Base-by-base conservation (phyloP, 2,888 invertebrate species). In the Eristalis tenax region DNA sequence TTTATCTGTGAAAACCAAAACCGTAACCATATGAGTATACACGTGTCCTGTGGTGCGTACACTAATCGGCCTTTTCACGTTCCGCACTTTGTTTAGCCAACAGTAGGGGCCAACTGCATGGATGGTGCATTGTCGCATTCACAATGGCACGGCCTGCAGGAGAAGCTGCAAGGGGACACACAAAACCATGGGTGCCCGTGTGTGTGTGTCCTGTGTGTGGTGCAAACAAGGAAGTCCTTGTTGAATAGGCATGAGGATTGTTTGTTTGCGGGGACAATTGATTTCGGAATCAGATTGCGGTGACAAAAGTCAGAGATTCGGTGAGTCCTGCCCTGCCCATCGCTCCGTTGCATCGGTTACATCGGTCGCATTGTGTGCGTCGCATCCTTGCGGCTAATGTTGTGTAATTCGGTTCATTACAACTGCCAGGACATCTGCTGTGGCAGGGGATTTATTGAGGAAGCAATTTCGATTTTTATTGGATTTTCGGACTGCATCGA, bases 401-500 rank as follows among this genome's bases (percentile, higher is more conserved):
- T 83, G 83, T 87, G 83, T 87, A 87, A 87, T 87, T 87, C 79
- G 79, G 71, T 87, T 87, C 83, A 87, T 87, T 87, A 87, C 87
- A 82, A 80, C 79, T 79, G 83, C 70, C 50, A 64, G 23, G 80
- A 87, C 87, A 87, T 76, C 87, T 87, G 87, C 83, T 76, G 66
- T 57, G 68, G 18, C 15, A 28, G 38, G 61, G 79, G 83, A 83
- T 87, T 87, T 87, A 80, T 87, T 76, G 71, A 79, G 75, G 75
- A 87, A 83, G 79, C 87, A 87, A 87, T 87, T 87, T 83, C 76
- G 87, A 68, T 87, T 87, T 87, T 50, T 50, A 83, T 87, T 87
- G 79, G 83, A 73, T 71, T 68, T 63, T 18, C 32, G 66, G 75
- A 70, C 70, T 86, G 77, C 15, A 40, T 40, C 77, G 43, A 22